These are phyloP conservation scores for Romanogobio albipinnatus DNA, from an alignment of 2,113 vertebrate genomes.

Conservation along the genomic window DNA sequence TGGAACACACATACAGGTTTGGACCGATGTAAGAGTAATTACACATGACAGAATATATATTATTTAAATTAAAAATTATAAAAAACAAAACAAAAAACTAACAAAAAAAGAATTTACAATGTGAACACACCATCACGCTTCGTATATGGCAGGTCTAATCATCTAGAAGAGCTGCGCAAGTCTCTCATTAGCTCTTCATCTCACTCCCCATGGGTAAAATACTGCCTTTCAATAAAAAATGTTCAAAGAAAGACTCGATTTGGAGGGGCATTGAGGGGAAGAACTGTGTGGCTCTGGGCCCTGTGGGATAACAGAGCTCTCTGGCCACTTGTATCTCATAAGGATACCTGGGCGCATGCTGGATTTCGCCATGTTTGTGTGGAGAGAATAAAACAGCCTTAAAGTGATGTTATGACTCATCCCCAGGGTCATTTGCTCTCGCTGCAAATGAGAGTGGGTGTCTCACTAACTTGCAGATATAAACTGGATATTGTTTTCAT, in stretches of 20 bases:
- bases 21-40: neutral
- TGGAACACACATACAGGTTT: neutral
- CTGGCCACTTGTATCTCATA: conserved; percentile 24
- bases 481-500: conserved; percentile 78
- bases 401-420: conserved; percentile 77
- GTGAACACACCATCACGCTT: neutral
- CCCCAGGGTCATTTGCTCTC: conserved; percentile 79
- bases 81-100: neutral
- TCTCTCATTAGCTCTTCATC: conserved; percentile 5
- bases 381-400: conserved; percentile 63
- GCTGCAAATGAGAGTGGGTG: conserved; percentile 81
- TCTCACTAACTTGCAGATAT: conserved; percentile 77
- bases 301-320: conserved; percentile 56
- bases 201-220: conserved; percentile 14
- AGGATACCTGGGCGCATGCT: conserved; percentile 52
- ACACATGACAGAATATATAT: neutral
- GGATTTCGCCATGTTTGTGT: conserved; percentile 65
- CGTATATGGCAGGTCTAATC: neutral
- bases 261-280: conserved; percentile 25
- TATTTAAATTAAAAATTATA: neutral
- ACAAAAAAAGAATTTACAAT: neutral
- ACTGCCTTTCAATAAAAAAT: conserved; percentile 30
- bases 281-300: conserved; percentile 26
- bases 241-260: conserved; percentile 35
- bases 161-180: neutral